Base-by-base conservation (phyloP, 2,888 invertebrate species). In the Xestia rhomboidea region DNA sequence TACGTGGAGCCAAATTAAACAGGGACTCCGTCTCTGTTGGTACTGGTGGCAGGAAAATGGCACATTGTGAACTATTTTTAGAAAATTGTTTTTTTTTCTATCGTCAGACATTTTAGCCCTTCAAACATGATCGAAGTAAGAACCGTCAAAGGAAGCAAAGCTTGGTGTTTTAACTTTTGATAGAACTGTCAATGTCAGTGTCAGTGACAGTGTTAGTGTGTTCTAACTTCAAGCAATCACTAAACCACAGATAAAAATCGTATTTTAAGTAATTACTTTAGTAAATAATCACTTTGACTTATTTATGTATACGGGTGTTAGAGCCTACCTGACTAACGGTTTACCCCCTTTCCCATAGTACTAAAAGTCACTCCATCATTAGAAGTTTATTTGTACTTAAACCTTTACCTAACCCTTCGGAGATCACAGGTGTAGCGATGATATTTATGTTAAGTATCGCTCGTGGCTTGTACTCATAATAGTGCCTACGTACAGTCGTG, bases 1-100 rank as follows among this genome's bases (percentile, higher is more conserved):
- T 96, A 93, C 90, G 87, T 81, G 87, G 87, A 90, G 91, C 92
- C 86, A 93, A 95, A 94, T 93, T 93, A 91, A 91, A 89, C 87
- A 87, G 89, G 88, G 84, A 85, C 88, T 89, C 77, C 85, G 86
- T 87, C 88, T 89, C 84, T 70, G 71, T 69, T 34, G 5, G 91
- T 91, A 94, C 80, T 41, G 92, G 54, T 49, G 34, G 89, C 92
- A 93, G 68, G 90, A 77, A 88, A 87, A 64, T n/a, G 73, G 67
- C 72, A 66, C 68, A 41, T 38, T 24, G 4, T 0, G 10, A 4
- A 51, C 60, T 75, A 46, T 81, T 85, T 60, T 68, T 80, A 70
- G 11, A 30, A 24, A 44, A 13, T 38, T 10, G n/a, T 44, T 27
- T 76, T 7, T n/a, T 80, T 27, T 24, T 44, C 21, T 8, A 18